Conservation (phyloP, 2,888 invertebrate genomes). For the Elysia crispata region DNA sequence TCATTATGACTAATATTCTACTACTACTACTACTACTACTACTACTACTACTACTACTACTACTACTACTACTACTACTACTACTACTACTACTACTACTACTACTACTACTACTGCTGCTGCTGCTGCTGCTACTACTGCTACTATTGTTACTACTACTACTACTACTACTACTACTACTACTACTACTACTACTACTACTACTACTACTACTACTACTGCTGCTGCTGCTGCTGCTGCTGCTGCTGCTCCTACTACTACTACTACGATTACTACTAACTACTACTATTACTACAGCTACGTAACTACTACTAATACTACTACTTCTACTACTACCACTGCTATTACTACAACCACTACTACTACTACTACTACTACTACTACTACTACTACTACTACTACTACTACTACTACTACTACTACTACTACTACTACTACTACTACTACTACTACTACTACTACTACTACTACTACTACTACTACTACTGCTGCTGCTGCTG, state of each 20-base stretch:
- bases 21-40: too few species aligned
- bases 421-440: slow-evolving; percentile 23
- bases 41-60: too few species aligned
- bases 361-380: slow-evolving; percentile 23
- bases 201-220: slow-evolving; percentile 5
- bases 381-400: slow-evolving; percentile 25
- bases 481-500: not conserved
- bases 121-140: not conserved
- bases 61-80: too few species aligned
- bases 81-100: too few species aligned
- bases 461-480: not conserved
- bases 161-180: not conserved
- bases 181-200: not conserved
- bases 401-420: slow-evolving; percentile 27
- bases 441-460: not conserved
- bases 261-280: too few species aligned
- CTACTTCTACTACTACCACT: too few species aligned
- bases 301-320: too few species aligned
- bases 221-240: not conserved
- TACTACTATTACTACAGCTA: too few species aligned
- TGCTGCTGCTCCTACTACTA: too few species aligned
- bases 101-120: not conserved
- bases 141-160: not conserved
- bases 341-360: too few species aligned
- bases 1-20: too few species aligned